Percentiles rank a stretch among this genome's conserved stretches.
These are phyloP conservation scores for Drosophila longiperda DNA, from an alignment of 2,888 invertebrate genomes.

Conservation along the genomic window DNA sequence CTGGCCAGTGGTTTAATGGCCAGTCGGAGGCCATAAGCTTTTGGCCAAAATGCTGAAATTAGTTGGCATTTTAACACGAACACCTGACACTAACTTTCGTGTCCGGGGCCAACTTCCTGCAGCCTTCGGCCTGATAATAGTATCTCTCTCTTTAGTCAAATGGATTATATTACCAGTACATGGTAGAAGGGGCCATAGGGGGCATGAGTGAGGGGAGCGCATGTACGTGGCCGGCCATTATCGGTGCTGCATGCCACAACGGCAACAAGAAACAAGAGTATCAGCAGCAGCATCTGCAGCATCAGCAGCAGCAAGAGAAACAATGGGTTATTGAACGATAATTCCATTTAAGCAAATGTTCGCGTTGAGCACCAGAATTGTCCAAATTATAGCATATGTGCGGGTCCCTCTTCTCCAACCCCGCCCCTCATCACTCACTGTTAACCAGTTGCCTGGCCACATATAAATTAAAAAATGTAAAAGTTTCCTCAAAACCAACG, in stretches of 20 bases:
- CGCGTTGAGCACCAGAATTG: constrained; percentile 74
- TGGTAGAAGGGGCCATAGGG: not conserved
- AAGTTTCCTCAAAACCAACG: constrained; percentile 64
- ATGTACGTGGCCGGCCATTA: constrained; percentile 54
- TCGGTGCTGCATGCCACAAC: constrained; percentile 62
- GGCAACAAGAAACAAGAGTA: constrained; percentile 4
- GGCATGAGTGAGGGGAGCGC: constrained; percentile 4
- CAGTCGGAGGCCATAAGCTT: constrained; percentile 43
- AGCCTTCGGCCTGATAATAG: constrained; percentile 51
- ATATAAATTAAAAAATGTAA: constrained; percentile 56
- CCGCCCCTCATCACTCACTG: not conserved
- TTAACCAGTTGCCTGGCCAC: constrained; percentile 3
- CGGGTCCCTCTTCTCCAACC: not conserved
- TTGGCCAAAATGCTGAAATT: constrained; percentile 76
- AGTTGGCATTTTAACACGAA: constrained; percentile 81
- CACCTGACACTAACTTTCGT: constrained; percentile 68
- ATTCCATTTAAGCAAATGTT: constrained; percentile 80
- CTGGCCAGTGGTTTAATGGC: constrained; percentile 71
- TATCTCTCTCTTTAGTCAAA: constrained; percentile 63
- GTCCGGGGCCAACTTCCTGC: constrained; percentile 41
- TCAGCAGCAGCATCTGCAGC: constrained; percentile 10
- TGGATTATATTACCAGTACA: constrained; percentile 67
- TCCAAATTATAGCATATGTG: constrained; percentile 68
- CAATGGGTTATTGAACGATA: constrained; percentile 78
- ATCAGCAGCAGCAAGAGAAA: constrained; percentile 22